Evolutionary conservation across 2,888 invertebrate genomes (phyloP).

Genomic region (Crossocerus cetratus): DNA sequence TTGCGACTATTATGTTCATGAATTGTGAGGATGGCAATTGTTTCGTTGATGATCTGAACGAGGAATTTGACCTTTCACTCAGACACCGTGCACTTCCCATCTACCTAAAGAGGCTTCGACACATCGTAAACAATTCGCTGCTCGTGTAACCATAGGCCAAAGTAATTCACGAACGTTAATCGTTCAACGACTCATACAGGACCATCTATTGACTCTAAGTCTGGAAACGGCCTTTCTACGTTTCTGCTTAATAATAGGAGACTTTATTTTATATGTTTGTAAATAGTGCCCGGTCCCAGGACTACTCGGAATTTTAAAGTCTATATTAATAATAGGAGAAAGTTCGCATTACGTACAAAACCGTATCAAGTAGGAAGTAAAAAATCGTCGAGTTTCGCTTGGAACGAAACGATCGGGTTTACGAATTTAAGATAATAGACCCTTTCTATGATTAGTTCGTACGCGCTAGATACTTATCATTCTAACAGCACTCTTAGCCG

Average conservation of each 20-base stretch:
- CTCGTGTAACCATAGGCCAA: not conserved
- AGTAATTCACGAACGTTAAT: not conserved
- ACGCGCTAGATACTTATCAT: too few species aligned
- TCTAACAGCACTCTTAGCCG: too few species aligned
- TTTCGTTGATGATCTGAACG: too few species aligned
- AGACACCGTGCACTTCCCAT: too few species aligned
- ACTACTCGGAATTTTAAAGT: slow-evolving; percentile 9
- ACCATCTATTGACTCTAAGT: slow-evolving; percentile 7
- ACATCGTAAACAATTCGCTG: not conserved
- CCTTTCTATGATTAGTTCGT: too few species aligned
- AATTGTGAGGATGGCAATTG: too few species aligned
- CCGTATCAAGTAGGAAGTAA: not conserved
- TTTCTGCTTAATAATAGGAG: slow-evolving; percentile 36
- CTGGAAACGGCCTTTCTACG: slow-evolving; percentile 17
- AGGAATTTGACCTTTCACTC: too few species aligned
- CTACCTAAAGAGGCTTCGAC: too few species aligned
- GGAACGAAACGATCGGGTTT: too few species aligned
- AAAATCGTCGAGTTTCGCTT: not conserved
- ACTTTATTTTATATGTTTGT: slow-evolving; percentile 61
- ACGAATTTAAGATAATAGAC: too few species aligned
- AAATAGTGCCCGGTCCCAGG: slow-evolving; percentile 58
- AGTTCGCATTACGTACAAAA: slow-evolving; percentile 1
- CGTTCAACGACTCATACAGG: slow-evolving; percentile 3
- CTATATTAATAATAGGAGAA: slow-evolving; percentile 12
- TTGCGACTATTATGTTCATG: too few species aligned